These are phyloP conservation scores for Sminthopsis crassicaudata DNA, from an alignment of 2,113 vertebrate genomes.

Conservation along the genomic window DNA sequence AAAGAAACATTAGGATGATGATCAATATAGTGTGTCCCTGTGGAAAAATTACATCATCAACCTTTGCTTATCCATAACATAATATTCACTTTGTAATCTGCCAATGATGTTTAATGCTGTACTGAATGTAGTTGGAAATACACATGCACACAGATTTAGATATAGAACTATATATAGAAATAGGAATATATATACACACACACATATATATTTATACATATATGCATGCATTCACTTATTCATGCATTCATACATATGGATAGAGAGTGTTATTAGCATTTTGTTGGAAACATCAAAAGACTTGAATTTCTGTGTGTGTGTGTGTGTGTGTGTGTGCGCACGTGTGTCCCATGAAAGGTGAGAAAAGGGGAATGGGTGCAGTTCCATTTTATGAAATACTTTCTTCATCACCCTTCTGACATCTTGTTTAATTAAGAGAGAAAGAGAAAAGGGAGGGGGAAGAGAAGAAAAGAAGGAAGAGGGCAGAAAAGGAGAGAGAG, in stretches of 20 bases:
- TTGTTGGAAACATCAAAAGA: conserved; percentile 86
- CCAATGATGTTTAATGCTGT: neutral
- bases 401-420: conserved; percentile 43
- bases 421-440: conserved; percentile 15
- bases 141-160: neutral
- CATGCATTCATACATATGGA: neutral
- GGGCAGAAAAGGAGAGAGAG: too few species aligned
- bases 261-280: conserved; percentile 85
- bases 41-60: neutral
- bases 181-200: neutral
- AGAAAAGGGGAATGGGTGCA: conserved; percentile 71
- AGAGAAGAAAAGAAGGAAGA: too few species aligned
- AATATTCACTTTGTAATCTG: neutral
- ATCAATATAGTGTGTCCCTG: neutral
- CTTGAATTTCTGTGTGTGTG: conserved; percentile 61
- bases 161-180: neutral
- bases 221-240: neutral
- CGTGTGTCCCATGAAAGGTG: conserved; percentile 17
- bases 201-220: neutral
- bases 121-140: neutral
- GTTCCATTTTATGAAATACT: conserved; percentile 79
- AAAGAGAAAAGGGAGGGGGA: neutral
- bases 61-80: neutral
- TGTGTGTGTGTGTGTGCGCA: conserved; percentile 22
- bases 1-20: neutral